Conservation (phyloP, 2,113 vertebrate genomes). For the Thermophis baileyi region DNA sequence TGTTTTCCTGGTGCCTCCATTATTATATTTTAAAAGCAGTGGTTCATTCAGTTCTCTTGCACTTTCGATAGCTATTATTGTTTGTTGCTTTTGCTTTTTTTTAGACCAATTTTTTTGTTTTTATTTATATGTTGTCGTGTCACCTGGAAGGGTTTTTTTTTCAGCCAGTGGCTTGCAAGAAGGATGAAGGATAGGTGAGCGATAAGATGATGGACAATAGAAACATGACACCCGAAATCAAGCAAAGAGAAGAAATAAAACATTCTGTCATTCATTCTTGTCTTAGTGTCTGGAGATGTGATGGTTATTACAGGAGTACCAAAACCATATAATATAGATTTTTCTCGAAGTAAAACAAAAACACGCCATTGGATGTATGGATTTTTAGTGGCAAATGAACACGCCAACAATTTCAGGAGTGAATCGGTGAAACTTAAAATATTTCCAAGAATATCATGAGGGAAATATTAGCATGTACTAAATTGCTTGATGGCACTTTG, state of each 20-base stretch:
- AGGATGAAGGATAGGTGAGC: background rate
- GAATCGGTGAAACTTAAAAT: background rate
- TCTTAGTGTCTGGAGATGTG: background rate
- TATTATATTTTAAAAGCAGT: background rate
- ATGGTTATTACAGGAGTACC: background rate
- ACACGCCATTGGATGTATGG: background rate
- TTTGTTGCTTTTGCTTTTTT: background rate
- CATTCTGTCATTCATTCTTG: background rate
- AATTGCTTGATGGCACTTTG: constrained; percentile 61
- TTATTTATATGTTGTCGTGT: background rate
- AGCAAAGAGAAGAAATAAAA: background rate
- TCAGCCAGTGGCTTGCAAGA: background rate
- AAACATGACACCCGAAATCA: background rate
- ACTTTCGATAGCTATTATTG: background rate
- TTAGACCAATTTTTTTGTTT: background rate
- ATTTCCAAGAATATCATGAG: background rate
- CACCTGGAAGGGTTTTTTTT: background rate
- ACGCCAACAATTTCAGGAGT: background rate
- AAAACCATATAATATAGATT: background rate
- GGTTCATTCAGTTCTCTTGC: no score
- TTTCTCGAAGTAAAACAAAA: background rate
- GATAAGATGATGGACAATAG: background rate
- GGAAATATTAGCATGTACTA: constrained; percentile 59
- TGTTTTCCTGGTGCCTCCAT: background rate
- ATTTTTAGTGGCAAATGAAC: background rate